These are phyloP conservation scores for Drosophila asahinai DNA, from an alignment of 1,140 invertebrate genomes.

Conservation along the genomic window DNA sequence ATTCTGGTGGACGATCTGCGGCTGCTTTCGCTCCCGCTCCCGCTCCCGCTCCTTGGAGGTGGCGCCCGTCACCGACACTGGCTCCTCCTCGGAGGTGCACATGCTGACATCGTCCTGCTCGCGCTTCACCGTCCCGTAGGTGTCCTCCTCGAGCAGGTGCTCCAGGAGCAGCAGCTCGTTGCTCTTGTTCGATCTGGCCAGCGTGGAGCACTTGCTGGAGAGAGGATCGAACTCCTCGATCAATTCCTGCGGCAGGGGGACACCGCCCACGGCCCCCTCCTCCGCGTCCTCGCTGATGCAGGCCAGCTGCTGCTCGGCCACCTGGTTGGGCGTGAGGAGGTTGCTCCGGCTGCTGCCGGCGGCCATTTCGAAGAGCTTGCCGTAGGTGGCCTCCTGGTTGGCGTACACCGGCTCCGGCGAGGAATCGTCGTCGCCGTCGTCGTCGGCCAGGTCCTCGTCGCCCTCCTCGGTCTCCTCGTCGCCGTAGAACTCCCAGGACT, in stretches of 20 bases:
- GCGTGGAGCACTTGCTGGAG: slow-evolving; percentile 56
- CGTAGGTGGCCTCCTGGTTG: slow-evolving; percentile 80
- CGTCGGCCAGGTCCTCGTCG: slow-evolving; percentile 1
- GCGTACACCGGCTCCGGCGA: slow-evolving; percentile 79
- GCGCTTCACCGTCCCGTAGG: slow-evolving; percentile 71
- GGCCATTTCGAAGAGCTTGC: slow-evolving; percentile 79
- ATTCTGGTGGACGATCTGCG: slow-evolving; percentile 82
- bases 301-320: slow-evolving; percentile 25
- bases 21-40: slow-evolving; percentile 6
- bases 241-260: slow-evolving; percentile 53
- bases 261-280: slow-evolving; percentile 70
- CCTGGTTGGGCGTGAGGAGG: slow-evolving; percentile 50
- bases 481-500: slow-evolving; percentile 78
- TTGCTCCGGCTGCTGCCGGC: slow-evolving; percentile 48
- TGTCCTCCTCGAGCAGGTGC: slow-evolving; percentile 81
- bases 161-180: slow-evolving; percentile 82
- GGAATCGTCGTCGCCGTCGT: slow-evolving; percentile 10
- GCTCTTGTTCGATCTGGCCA: slow-evolving; percentile 72
- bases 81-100: slow-evolving; percentile 79
- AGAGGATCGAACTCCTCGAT: slow-evolving; percentile 84
- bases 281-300: slow-evolving; percentile 66
- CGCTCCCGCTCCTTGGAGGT: neutral
- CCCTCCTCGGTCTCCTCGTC: slow-evolving; percentile 29
- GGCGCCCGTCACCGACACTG: neutral
- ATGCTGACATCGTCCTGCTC: slow-evolving; percentile 79